Evolutionary conservation across 1,140 invertebrate genomes (phyloP).

Genomic region (Spodoptera litura): DNA sequence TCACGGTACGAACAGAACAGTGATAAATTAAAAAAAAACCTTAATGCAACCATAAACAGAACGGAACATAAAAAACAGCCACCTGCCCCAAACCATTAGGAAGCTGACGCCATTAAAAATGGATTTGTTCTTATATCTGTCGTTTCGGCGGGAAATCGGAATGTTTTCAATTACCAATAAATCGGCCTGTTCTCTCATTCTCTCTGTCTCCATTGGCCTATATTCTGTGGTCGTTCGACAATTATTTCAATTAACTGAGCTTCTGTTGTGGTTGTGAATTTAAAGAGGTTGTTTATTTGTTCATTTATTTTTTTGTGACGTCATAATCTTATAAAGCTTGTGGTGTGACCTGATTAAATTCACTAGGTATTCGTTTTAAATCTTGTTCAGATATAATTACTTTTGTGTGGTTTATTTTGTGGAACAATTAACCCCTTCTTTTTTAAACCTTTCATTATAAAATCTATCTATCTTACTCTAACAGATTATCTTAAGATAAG

Average conservation of each 20-base stretch:
- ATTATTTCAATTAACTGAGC: conserved; percentile 34
- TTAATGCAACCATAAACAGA: conserved; percentile 26
- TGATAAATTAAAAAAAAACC: too few relatives aligned
- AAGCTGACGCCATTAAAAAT: conserved; percentile 27
- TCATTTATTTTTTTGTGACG: background rate
- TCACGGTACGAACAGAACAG: too few relatives aligned
- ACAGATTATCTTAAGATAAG: too few relatives aligned
- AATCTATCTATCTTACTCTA: too few relatives aligned
- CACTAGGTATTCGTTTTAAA: too few relatives aligned
- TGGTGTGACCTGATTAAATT: background rate
- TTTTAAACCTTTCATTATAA: too few relatives aligned
- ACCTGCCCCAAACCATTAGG: conserved; percentile 20
- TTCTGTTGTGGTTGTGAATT: conserved; percentile 18
- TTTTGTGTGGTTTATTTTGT: too few relatives aligned
- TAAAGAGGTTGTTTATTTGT: conserved; percentile 23
- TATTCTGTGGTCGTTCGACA: conserved; percentile 34
- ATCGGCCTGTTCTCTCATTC: conserved; percentile 46
- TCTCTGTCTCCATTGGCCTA: background rate
- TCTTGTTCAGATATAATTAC: too few relatives aligned
- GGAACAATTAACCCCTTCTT: too few relatives aligned
- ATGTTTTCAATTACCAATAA: conserved; percentile 62
- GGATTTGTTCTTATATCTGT: conserved; percentile 40
- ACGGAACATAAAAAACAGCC: conserved; percentile 2
- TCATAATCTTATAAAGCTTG: background rate
- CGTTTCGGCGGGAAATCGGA: conserved; percentile 47